Conservation (phyloP, 1,140 invertebrate species). For the Anastrepha obliqua region DNA sequence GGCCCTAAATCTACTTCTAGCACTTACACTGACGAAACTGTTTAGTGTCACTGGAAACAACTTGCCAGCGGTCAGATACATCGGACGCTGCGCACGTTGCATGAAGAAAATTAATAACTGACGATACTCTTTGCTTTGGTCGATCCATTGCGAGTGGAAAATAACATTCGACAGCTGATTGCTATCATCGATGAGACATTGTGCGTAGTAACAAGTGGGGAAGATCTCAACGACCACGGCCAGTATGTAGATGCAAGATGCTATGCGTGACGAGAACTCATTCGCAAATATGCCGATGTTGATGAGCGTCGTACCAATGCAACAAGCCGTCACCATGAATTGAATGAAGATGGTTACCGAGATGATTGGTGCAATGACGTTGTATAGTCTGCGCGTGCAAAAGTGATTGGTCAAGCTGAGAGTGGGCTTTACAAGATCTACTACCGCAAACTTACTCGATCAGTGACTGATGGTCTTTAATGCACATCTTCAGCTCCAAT, state of each 20-base stretch:
- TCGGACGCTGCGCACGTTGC: constrained; percentile 62
- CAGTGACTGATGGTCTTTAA: constrained; percentile 62
- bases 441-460: constrained; percentile 56
- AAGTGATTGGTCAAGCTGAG: background rate
- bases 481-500: constrained; percentile 60
- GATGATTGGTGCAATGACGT: constrained; percentile 60
- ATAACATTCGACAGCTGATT: constrained; percentile 60
- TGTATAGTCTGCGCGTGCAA: constrained; percentile 44
- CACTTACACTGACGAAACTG: constrained; percentile 64
- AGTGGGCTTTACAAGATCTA: background rate
- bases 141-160: constrained; percentile 63
- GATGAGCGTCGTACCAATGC: constrained; percentile 63
- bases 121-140: constrained; percentile 60
- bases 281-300: constrained; percentile 63
- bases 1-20: background rate
- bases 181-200: constrained; percentile 61
- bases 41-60: constrained; percentile 62
- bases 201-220: constrained; percentile 62
- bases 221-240: constrained; percentile 61
- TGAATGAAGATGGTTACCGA: constrained; percentile 64
- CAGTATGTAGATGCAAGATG: constrained; percentile 60
- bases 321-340: constrained; percentile 62
- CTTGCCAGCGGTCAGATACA: constrained; percentile 62
- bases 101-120: constrained; percentile 64
- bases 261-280: constrained; percentile 59